These are phyloP conservation scores for Hippopotamyrus pictus DNA, from an alignment of 2,797 vertebrate species.

Conservation along the genomic window DNA sequence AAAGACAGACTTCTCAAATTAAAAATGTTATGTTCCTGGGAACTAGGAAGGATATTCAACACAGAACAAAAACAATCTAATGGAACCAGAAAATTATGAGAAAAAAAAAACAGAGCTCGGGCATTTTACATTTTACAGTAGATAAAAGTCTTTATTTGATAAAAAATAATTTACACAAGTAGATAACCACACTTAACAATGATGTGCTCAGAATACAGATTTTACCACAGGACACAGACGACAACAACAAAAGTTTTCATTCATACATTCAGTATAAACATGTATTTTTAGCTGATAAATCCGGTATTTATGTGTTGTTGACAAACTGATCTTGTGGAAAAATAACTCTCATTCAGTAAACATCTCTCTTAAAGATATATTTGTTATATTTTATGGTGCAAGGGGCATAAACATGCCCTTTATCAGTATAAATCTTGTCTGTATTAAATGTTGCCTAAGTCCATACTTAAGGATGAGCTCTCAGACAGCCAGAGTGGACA, in stretches of 20 bases:
- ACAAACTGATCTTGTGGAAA: conserved; percentile 21
- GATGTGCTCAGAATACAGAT: conserved; percentile 34
- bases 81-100: conserved; percentile 2
- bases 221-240: conserved; percentile 31
- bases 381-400: conserved; percentile 24
- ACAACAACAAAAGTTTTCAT: conserved; percentile 21
- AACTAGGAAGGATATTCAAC: neutral
- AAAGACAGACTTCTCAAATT: neutral
- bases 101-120: neutral
- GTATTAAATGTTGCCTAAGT: conserved; percentile 19
- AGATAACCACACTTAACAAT: conserved; percentile 29
- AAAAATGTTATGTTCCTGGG: neutral
- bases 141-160: conserved; percentile 46
- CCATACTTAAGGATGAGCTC: conserved; percentile 25
- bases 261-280: conserved; percentile 4
- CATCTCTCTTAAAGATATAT: conserved; percentile 15
- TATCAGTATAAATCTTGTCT: neutral
- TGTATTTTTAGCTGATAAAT: conserved; percentile 11
- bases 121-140: conserved; percentile 8
- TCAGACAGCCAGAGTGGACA: conserved; percentile 22
- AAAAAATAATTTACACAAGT: conserved; percentile 43
- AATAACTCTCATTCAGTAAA: conserved; percentile 30
- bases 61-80: neutral
- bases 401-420: conserved; percentile 25
- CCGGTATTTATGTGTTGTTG: neutral